Conservation (phyloP, 2,113 vertebrate species). For the human region DNA sequence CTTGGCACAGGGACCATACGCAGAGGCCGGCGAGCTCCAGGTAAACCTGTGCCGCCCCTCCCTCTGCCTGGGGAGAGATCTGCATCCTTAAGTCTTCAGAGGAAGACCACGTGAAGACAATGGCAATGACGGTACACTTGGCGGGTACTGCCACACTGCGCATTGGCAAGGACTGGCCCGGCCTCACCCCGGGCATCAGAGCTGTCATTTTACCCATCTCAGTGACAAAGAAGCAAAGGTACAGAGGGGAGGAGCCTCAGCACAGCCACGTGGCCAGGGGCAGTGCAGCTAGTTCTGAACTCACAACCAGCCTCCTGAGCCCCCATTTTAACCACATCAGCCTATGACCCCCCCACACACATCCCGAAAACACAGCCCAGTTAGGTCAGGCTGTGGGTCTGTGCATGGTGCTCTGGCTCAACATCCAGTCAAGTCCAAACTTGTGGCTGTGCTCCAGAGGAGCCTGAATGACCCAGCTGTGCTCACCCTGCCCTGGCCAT, state of each 20-base stretch:
- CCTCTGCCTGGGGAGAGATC: background rate
- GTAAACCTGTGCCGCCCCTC: accelerated
- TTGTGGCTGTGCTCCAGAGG: accelerated
- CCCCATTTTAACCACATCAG: background rate
- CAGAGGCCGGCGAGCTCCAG: background rate
- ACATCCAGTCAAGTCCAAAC: too few relatives aligned
- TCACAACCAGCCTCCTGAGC: background rate
- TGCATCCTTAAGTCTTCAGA: background rate
- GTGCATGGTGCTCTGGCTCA: background rate
- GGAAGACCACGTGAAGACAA: background rate
- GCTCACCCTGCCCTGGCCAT: background rate
- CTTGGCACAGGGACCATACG: background rate
- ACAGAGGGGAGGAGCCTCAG: background rate
- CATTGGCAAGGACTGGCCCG: background rate
- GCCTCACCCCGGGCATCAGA: accelerated
- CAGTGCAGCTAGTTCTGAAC: background rate
- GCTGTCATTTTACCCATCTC: background rate
- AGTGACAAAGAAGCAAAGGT: background rate
- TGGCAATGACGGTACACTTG: too few relatives aligned
- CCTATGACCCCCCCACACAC: too few relatives aligned
- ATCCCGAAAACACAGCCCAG: background rate
- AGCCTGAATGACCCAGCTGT: background rate
- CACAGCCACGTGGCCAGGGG: background rate
- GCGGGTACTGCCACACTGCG: too few relatives aligned
- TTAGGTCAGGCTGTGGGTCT: background rate